Conservation (phyloP, 2,888 invertebrate species). For the Urechis unicinctus region DNA sequence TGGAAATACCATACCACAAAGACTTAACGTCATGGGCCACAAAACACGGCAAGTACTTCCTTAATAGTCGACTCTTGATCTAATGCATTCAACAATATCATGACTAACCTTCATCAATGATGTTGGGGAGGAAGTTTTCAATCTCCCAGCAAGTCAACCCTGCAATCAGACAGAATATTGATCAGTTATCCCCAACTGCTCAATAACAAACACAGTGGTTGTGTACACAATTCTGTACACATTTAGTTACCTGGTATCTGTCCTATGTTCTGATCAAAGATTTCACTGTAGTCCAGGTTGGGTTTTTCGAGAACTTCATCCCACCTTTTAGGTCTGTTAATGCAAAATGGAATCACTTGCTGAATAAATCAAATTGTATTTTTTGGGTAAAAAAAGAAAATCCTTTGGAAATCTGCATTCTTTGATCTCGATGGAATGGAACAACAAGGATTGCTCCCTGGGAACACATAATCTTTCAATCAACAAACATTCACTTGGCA, state of each 20-base stretch:
- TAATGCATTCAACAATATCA: neutral
- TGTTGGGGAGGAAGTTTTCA: constrained; percentile 95
- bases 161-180: constrained; percentile 16
- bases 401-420: no score
- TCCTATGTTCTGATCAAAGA: constrained; percentile 87
- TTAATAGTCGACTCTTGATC: no score
- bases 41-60: no score
- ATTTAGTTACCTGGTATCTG: constrained; percentile 64
- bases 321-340: constrained; percentile 81
- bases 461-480: no score
- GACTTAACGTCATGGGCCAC: no score
- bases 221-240: neutral
- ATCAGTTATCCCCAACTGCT: neutral
- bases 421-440: no score
- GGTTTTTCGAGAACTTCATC: constrained; percentile 93
- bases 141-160: constrained; percentile 96
- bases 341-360: neutral
- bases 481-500: no score
- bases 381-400: no score
- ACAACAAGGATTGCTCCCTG: no score
- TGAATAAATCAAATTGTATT: no score
- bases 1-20: no score
- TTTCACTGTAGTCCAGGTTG: constrained; percentile 91
- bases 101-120: constrained; percentile 61
- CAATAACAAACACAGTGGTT: neutral